Base-by-base conservation (phyloP, 2,888 invertebrate species). In the Lissocephala sabroskyi region DNA sequence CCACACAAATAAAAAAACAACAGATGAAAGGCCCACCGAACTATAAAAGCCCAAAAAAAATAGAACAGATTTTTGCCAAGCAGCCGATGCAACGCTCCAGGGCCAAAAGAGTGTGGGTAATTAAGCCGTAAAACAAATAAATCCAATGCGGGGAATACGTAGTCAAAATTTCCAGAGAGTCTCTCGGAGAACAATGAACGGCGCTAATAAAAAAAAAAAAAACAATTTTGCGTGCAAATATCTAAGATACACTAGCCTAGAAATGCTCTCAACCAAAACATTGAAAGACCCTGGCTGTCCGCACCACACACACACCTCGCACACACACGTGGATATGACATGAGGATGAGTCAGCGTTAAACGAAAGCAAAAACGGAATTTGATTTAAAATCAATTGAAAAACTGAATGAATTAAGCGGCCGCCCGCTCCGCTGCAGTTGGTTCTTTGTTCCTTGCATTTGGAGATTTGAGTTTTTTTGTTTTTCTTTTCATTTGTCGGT, bases 181-280 rank as follows among this genome's bases (percentile, higher is more conserved):
- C 67, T 62, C 57, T 58, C 62, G 58, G 44, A 75, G 52, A 56
- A 62, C 45, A 50, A 46, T 45, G 33, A 54, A 59, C 55, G 61
- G 54, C 60, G 49, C 17, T 52, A 59, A 61, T 62, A 64, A 71
- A n/a, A n/a, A n/a, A n/a, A n/a, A n/a, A n/a, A n/a, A n/a, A 71
- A 68, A 73, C 68, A 59, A 75, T 79, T 81, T 80, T 77, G 80
- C 81, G 82, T 80, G 80, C 81, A 81, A 80, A 80, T 82, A 80
- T 80, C 82, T 80, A 66, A 81, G 80, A 82, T 80, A 80, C 65
- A 80, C 79, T 82, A 82, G 82, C 81, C 81, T 68, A 81, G 79
- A 77, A 80, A 79, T 59, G 75, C 82, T 74, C 62, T 80, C 81
- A 81, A 82, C 75, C 81, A 74, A 60, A 77, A 74, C 77, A 81